Evolutionary conservation across 1,140 invertebrate species (phyloP), one percentile per base, ranked within the genome.

Genomic region (Orchestia grillus): DNA sequence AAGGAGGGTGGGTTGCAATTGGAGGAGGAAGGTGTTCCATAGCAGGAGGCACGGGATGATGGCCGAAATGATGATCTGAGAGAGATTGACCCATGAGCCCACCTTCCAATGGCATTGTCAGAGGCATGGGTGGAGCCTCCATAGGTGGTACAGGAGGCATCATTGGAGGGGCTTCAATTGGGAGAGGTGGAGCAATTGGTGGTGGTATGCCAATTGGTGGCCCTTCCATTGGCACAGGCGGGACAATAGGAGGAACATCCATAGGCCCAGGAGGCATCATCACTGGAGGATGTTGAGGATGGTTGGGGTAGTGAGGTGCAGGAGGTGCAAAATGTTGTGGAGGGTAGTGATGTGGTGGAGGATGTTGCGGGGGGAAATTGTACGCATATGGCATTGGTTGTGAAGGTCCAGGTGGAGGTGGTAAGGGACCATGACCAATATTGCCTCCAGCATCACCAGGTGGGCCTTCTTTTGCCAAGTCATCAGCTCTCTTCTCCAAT

Each of bases 1-100:
- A 94, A 47, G 44, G 36, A 44, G 92, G 43, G 36, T 90, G 88
- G 15, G 43, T n/a, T 28, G 44, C 23, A 15, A 94, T 45, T 1
- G 92, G 92, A 94, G 92, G 92, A 94, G 92, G 92, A n/a, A 94
- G 44, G 44, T 94, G 92, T 47, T 45, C 44, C 92, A 94, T 94
- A 0, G 92, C 6, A 47, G 92, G 92, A 36, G 92, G 92, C 41
- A 94, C 6, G 40, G 92, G 92, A 94, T 94, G 92, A n/a, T 94
- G 92, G 3, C 92, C 92, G 40, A 94, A 94, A 94, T 94, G 43
- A 45, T 44, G 92, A 45, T 44, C 92, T 45, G 92, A 19, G 47
- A 47, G 43, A 47, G 92, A 4, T 16, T 44, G 44, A 94, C 43
- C 44, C 43, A 94, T 47, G 44, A 47, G 92, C 11, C 0, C 44